Evolutionary conservation across 1,140 invertebrate genomes (phyloP), one percentile per base, ranked within the genome.

Genomic region (Caenorhabditis remanei): DNA sequence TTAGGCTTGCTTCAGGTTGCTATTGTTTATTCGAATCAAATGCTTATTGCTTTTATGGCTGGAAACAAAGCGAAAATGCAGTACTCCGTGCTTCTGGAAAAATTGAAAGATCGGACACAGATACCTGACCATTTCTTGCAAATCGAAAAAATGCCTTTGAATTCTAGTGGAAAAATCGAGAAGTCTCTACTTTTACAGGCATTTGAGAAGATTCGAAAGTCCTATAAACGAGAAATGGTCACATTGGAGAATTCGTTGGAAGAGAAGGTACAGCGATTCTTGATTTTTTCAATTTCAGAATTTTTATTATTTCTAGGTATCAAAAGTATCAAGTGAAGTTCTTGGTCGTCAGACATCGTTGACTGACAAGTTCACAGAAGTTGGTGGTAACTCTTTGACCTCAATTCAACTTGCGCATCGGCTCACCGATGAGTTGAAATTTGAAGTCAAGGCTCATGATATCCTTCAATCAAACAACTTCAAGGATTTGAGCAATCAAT

Each of bases 151-250:
- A 75, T 90, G 65, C 90, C 90, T 14, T 16, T 90, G 41, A 90
- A 89, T 79, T 84, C 88, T 1, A 85, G 56, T 79, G 90, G 90
- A 5, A 90, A 90, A 90, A 63, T 90, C 19, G 90, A 90, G 14
- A 89, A 88, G 53, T 6, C 21, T 50, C 7, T 41, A 40, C 40
- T 84, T 11, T 65, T 86, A 43, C 84, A 88, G 79, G 84, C 85
- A 6, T 63, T 40, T 53, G 46, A 88, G 79, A 41, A 19, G 3
- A 24, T 79, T 48, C 43, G 46, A 13, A 79, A 79, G 14, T 79
- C 71, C 21, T 79, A 79, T 53, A 67, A 56, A 16, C n/a, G 65
- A 87, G 79, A 87, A 55, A 86, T 41, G 61, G 48, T 67, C 40
- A 40, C 48, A 61, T 67, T 61, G 43, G 50, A 83, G 46, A 56